phyloP scores from a whole-genome alignment of 2,113 vertebrate genomes.

The Onychorhynchus coronatus region DNA sequence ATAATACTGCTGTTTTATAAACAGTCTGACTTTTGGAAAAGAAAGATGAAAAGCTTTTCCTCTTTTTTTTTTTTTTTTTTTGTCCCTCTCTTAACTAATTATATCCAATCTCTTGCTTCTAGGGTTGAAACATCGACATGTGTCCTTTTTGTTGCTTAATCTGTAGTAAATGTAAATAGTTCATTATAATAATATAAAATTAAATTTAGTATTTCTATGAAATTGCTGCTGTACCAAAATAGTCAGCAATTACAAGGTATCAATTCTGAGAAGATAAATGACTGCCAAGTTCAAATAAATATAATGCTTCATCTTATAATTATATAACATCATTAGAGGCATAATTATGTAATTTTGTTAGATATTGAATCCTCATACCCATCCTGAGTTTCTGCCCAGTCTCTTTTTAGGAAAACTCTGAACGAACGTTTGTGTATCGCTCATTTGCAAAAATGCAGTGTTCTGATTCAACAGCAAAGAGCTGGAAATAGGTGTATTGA shows the following conservation, averaged over 20 bases:
- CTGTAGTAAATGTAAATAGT: neutral
- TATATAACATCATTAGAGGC: neutral
- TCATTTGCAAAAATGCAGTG: neutral
- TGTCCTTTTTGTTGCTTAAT: neutral
- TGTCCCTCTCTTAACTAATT: neutral
- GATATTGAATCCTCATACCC: neutral
- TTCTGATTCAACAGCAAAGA: neutral
- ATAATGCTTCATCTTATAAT: neutral
- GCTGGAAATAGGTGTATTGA: neutral
- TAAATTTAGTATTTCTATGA: neutral
- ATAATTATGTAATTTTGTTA: neutral
- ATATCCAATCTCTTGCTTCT: neutral
- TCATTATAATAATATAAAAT: neutral
- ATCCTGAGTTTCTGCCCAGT: neutral
- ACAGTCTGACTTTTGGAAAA: neutral
- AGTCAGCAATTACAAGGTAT: neutral
- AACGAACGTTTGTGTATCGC: neutral
- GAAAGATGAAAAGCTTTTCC: neutral
- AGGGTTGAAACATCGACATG: neutral
- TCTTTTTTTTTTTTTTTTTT: too few species aligned
- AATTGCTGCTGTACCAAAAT: neutral
- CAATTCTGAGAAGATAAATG: neutral
- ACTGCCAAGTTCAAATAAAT: neutral
- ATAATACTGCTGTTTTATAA: neutral
- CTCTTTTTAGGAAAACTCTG: neutral